Base-by-base conservation (phyloP, 1,140 invertebrate species). In the Drosophila asahinai region DNA sequence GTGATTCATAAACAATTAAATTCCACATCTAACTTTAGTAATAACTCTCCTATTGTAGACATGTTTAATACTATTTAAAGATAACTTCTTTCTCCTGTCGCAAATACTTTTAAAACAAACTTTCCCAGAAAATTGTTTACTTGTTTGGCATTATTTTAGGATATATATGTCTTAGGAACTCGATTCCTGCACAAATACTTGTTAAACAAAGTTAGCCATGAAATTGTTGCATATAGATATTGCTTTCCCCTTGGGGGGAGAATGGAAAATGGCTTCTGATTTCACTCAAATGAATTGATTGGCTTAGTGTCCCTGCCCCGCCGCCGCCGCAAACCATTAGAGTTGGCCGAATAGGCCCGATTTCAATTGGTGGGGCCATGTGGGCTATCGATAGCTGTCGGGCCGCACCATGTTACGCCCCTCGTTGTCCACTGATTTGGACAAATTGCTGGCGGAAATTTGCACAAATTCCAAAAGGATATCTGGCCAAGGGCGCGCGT, bases 361-460 rank as follows among this genome's bases (percentile, higher is more conserved):
- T 54, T 79, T 61, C 61, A 64, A 78, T 82, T 87, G 70, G 42
- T 14, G 38, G 9, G 45, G 17, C 51, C 61, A 71, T 79, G 14
- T 22, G 3, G 40, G 47, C 51, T 62, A 76, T 86, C 63, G 63
- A 86, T 83, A 57, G 55, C 51, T 25, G 67, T 51, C 51, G 52
- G 60, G 45, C 70, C 52, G 62, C 33, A 43, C 64, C 70, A 52
- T 61, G 36, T 15, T 43, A 42, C 66, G 52, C 75, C 59, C 52
- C 11, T 57, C 59, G 67, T 65, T 80, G 61, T 45, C 51, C 63
- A 77, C 55, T 83, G 77, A 81, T 78, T 82, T 79, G 62, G 59
- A 68, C 71, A 73, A 77, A 80, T 83, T 59, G 86, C 65, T 71
- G 54, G 62, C 82, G 83, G 76, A 86, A 80, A 87, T 87, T 82